Percentiles rank a stretch among this genome's conserved stretches.
Conservation (phyloP, 2,888 invertebrate species). For the Elmis aenea region DNA sequence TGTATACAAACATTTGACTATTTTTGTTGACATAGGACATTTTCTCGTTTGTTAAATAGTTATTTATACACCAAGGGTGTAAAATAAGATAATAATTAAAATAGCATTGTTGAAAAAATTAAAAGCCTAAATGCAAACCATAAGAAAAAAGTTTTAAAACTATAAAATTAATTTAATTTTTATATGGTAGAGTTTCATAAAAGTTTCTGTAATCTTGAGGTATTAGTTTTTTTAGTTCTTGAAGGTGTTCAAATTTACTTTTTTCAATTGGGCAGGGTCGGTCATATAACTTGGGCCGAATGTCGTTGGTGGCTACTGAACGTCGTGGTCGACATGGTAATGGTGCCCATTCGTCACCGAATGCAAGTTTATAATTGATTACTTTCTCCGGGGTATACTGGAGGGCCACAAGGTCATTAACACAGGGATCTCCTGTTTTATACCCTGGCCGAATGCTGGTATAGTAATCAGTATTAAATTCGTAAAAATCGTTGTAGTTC, state of each 20-base stretch:
- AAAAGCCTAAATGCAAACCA: no score
- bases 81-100: no score
- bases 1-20: slow-evolving; percentile 1
- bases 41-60: not conserved
- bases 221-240: slow-evolving; percentile 6
- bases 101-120: no score
- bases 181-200: slow-evolving; percentile 3
- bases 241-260: slow-evolving; percentile 9
- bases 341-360: slow-evolving; percentile 4
- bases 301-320: no score
- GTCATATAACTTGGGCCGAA: slow-evolving; percentile 7
- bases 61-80: no score
- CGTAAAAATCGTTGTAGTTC: slow-evolving; percentile 4
- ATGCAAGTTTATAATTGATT: slow-evolving; percentile 12
- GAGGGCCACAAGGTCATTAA: slow-evolving; percentile 8
- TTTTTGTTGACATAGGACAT: slow-evolving; percentile 3
- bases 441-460: slow-evolving; percentile 7
- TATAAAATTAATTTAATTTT: slow-evolving; percentile 4
- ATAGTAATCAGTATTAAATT: slow-evolving; percentile 3
- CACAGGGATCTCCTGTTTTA: slow-evolving; percentile 4
- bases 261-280: slow-evolving; percentile 6
- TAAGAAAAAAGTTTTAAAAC: no score
- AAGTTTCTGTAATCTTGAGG: not conserved
- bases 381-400: slow-evolving; percentile 12
- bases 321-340: not conserved